These are phyloP conservation scores for Scyliorhinus canicula DNA, from an alignment of 2,797 vertebrate species.

Conservation along the genomic window DNA sequence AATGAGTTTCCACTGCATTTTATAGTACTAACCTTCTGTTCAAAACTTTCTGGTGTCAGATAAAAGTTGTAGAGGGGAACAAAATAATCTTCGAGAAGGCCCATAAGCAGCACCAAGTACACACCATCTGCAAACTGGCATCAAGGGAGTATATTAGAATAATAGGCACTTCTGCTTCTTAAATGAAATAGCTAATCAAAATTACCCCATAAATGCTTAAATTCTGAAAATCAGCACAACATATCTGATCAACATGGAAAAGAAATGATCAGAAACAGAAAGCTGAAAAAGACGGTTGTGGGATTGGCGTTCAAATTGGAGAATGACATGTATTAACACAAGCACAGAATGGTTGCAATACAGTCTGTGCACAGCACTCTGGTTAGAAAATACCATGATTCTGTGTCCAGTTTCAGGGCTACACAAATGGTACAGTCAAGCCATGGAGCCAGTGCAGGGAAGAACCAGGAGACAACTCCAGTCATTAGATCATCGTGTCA, in stretches of 20 bases:
- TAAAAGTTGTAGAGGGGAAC: constrained; percentile 91
- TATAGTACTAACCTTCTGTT: constrained; percentile 75
- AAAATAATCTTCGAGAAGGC: constrained; percentile 91
- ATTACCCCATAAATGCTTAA: background rate
- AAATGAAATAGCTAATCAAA: background rate
- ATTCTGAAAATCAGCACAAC: background rate
- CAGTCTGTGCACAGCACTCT: background rate
- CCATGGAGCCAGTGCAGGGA: background rate
- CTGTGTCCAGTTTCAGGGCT: background rate
- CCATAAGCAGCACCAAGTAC: constrained; percentile 91
- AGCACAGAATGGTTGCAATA: background rate
- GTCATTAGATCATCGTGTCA: background rate
- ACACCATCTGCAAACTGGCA: constrained; percentile 92
- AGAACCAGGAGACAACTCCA: background rate
- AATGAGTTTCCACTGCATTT: background rate
- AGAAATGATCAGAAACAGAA: background rate
- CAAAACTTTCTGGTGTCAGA: constrained; percentile 89
- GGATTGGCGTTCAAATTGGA: background rate
- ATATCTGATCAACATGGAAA: background rate
- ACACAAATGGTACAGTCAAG: background rate
- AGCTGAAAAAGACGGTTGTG: background rate
- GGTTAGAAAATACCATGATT: background rate
- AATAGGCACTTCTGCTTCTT: background rate
- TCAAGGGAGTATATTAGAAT: background rate
- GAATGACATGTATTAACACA: background rate